A percentile compares a stretch with the other conserved stretches of the same genome.
These are phyloP conservation scores for Eristalis intricaria DNA, from an alignment of 2,888 invertebrate genomes.

Conservation along the genomic window DNA sequence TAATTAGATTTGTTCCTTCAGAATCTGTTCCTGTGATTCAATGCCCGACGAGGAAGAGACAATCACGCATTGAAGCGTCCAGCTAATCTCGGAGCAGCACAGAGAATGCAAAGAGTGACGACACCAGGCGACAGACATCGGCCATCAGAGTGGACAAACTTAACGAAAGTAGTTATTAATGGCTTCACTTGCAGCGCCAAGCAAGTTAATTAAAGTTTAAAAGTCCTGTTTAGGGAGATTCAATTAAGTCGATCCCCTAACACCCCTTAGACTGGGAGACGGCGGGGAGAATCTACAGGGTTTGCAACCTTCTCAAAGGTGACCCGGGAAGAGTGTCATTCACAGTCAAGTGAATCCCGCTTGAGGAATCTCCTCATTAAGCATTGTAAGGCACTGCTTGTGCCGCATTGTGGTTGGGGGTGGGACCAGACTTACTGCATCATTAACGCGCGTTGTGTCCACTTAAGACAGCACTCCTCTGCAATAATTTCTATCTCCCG, in stretches of 20 bases:
- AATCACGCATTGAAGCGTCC: slow-evolving; percentile 23
- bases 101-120: not conserved
- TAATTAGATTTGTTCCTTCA: slow-evolving; percentile 47
- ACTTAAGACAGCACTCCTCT: slow-evolving; percentile 31
- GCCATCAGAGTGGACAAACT: slow-evolving; percentile 8
- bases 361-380: slow-evolving; percentile 17
- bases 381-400: slow-evolving; percentile 8
- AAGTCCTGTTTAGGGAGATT: slow-evolving; percentile 77
- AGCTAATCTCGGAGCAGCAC: not conserved
- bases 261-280: not conserved
- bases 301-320: not conserved
- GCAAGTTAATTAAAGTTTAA: slow-evolving; percentile 77
- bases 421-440: slow-evolving; percentile 17
- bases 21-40: slow-evolving; percentile 39
- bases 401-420: slow-evolving; percentile 9
- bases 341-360: not conserved
- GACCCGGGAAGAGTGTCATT: not conserved
- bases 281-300: not conserved
- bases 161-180: slow-evolving; percentile 25
- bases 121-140: not conserved
- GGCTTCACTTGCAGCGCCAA: slow-evolving; percentile 57
- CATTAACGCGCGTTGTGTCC: slow-evolving; percentile 57
- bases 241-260: slow-evolving; percentile 74
- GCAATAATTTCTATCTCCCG: slow-evolving; percentile 11
- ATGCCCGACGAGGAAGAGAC: not conserved